Conservation (phyloP, 2,888 invertebrate genomes). For the Cerastoderma edule region DNA sequence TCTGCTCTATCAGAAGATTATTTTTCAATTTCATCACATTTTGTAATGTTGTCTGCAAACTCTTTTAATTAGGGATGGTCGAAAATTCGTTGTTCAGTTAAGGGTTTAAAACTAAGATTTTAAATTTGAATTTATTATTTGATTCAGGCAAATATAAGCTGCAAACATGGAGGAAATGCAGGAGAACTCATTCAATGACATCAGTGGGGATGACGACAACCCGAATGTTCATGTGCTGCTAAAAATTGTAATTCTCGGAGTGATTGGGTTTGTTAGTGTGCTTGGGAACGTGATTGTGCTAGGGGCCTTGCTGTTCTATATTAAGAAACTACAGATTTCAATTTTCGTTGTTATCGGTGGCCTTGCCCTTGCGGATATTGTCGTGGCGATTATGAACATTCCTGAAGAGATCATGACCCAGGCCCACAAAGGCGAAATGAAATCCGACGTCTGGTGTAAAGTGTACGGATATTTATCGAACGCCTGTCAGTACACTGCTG, state of each 20-base stretch:
- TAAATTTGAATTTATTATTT: too few relatives aligned
- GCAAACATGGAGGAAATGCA: conserved; percentile 13
- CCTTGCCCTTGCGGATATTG: conserved; percentile 70
- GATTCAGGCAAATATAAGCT: too few relatives aligned
- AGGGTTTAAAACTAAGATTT: too few relatives aligned
- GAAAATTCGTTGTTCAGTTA: too few relatives aligned
- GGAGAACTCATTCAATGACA: not conserved
- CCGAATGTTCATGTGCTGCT: conserved; percentile 63
- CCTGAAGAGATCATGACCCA: conserved; percentile 70
- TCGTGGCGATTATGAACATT: conserved; percentile 67
- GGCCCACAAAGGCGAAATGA: conserved; percentile 55
- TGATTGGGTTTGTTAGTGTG: conserved; percentile 73
- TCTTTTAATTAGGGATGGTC: too few relatives aligned
- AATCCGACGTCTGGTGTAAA: conserved; percentile 71
- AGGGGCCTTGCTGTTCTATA: conserved; percentile 65
- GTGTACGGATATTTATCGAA: conserved; percentile 59
- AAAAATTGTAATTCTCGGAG: conserved; percentile 69
- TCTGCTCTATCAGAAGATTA: too few relatives aligned
- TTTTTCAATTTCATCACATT: too few relatives aligned
- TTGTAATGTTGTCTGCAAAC: too few relatives aligned
- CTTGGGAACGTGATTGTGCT: conserved; percentile 74
- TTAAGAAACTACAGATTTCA: conserved; percentile 64
- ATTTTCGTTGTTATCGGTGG: conserved; percentile 74
- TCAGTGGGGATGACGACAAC: conserved; percentile 35
- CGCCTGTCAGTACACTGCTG: conserved; percentile 67